phyloP scores from a whole-genome alignment of 2,888 invertebrate species.

The Pantelozetes paolii region DNA sequence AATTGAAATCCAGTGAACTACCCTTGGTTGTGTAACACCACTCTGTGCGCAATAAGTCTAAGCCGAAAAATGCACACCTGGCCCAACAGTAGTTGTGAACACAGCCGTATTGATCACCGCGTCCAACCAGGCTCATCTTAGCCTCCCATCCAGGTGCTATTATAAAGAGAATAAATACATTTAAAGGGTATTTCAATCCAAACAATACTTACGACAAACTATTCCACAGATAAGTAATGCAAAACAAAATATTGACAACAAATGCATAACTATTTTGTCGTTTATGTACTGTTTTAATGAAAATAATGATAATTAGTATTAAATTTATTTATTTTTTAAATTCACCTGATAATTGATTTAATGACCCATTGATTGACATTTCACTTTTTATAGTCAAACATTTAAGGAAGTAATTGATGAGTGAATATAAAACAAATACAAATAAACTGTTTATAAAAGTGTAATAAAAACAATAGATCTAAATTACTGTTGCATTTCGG shows the following conservation, averaged over 20 bases:
- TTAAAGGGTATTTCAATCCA: too few relatives aligned
- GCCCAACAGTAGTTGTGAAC: not conserved
- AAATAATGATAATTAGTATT: too few relatives aligned
- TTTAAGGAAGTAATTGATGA: not conserved
- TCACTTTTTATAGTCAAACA: not conserved
- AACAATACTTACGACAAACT: not conserved
- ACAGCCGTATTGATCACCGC: not conserved
- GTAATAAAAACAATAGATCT: too few relatives aligned
- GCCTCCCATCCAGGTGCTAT: not conserved
- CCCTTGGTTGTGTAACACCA: slow-evolving; percentile 10
- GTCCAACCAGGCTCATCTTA: not conserved
- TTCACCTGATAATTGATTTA: not conserved
- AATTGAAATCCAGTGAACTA: not conserved
- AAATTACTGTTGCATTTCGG: too few relatives aligned
- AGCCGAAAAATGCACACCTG: not conserved
- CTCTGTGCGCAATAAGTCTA: not conserved
- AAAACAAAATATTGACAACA: not conserved
- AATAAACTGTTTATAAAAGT: too few relatives aligned
- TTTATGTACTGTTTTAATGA: too few relatives aligned
- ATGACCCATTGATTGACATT: slow-evolving; percentile 5
- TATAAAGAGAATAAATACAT: too few relatives aligned
- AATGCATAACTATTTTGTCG: too few relatives aligned
- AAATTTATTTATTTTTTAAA: not conserved
- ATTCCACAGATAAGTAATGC: not conserved
- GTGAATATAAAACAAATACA: too few relatives aligned